Base-by-base conservation (phyloP, 2,113 vertebrate species). In the Hemibagrus wyckioides region DNA sequence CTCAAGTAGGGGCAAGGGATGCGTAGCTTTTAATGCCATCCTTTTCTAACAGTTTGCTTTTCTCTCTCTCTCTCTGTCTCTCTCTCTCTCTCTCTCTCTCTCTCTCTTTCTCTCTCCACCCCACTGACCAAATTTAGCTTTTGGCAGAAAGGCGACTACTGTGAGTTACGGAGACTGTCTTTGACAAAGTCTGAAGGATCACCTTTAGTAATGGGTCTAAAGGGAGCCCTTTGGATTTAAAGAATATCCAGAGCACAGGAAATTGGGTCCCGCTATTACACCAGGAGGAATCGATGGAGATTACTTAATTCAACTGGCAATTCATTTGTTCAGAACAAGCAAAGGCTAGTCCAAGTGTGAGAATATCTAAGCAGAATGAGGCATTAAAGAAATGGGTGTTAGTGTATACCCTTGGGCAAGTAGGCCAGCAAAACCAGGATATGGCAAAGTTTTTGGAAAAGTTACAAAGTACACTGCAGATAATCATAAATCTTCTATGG, bases 201-300 rank as follows among this genome's bases (percentile, higher is more conserved):
- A 93, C 92, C 93, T 92, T 89, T 89, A 76, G 90, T 93, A 94
- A 93, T 92, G 79, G 91, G 92, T 91, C 93, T 92, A 89, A 89
- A 84, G 92, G 90, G 91, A 93, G 87, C 84, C 81, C 50, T 91
- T 85, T 90, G 88, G 88, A 91, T 87, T 88, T 89, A 88, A 93
- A 92, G 88, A 90, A 91, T 88, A 90, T 90, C 89, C 73, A 89
- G 90, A 91, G 91, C 90, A 93, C 76, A 89, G 91, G 89, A 92
- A 91, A 92, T 90, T 90, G 92, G 92, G 91, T 91, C 90, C 85
- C 88, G 88, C 90, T 90, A 91, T 91, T 89, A 89, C 85, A 89
- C 90, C 87, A 85, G 86, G 33, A 92, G 91, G 92, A 92, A 88
- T 90, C 87, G 88, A 93, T 91, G 90, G 85, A 92, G 89, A 93